These are phyloP conservation scores for Pterocles burchelli DNA, from an alignment of 2,113 vertebrate genomes.

Conservation along the genomic window DNA sequence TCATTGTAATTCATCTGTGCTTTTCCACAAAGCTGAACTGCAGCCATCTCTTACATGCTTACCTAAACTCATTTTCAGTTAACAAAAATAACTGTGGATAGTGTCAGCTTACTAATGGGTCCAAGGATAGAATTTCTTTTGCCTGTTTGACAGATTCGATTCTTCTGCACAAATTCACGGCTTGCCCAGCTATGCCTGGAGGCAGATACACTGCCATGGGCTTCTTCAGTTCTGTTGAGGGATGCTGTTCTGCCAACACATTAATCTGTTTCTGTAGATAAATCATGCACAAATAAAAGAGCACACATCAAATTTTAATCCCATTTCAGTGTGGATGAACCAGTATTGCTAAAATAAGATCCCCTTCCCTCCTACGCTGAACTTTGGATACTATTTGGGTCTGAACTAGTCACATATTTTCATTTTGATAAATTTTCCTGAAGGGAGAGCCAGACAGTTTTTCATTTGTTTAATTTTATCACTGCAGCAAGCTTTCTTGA, in stretches of 20 bases:
- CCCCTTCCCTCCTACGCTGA: not conserved
- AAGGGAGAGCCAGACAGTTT: not conserved
- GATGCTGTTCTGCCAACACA: not conserved
- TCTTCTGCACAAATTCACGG: not conserved
- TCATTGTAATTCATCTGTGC: not conserved
- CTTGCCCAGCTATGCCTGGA: conserved; percentile 5
- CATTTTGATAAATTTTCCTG: not conserved
- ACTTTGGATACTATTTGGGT: not conserved
- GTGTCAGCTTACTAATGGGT: conserved; percentile 1
- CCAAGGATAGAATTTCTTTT: conserved; percentile 3
- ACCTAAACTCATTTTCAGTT: not conserved
- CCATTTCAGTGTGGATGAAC: not conserved
- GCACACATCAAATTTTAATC: conserved; percentile 12
- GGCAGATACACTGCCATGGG: not conserved
- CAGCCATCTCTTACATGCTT: not conserved
- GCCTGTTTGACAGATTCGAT: conserved; percentile 5
- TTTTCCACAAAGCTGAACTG: not conserved
- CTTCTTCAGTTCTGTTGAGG: conserved; percentile 12
- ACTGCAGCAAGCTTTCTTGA: not conserved
- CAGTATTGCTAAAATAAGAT: conserved; percentile 39
- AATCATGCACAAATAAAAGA: conserved; percentile 46
- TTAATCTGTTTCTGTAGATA: conserved; percentile 53
- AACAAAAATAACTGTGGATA: not conserved
- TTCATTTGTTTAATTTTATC: not conserved
- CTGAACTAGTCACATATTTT: not conserved